Base-by-base conservation (phyloP, 2,113 vertebrate species). In the Trichomycterus rosablanca region DNA sequence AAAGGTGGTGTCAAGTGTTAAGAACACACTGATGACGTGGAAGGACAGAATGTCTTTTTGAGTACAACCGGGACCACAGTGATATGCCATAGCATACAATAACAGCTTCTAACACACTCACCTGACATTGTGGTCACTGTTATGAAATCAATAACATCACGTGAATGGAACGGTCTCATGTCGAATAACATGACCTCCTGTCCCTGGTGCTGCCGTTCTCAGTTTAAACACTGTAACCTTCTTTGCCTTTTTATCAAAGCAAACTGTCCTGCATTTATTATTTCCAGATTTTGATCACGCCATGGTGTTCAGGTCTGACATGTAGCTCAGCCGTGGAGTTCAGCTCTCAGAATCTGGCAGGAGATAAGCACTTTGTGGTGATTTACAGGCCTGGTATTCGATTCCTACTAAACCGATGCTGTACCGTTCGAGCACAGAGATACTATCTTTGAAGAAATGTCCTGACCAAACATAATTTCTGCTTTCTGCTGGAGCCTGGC, bases 401-500 rank as follows among this genome's bases (percentile, higher is more conserved):
- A 64, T 76, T 81, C 73, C 74, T 75, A 67, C 68, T 75, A 70
- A 80, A 78, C 72, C 57, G 67, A 83, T 80, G 77, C 75, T 57
- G 71, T 75, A 68, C 65, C 70, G 43, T 69, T 74, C 66, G 58
- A 68, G 80, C 62, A 73, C 72, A 59, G 67, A 86, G 84, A 87
- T 86, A 78, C 69, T 74, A 84, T 87, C 82, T 83, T 80, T 83
- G 76, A 85, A 80, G 82, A 77, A 80, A 80, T 54, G 74, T 73
- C 77, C 71, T 67, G 66, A 77, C 77, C 74, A 76, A 73, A 74
- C 82, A 83, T 85, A 75, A 84, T 78, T 85, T 80, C 72, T 68
- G 39, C 73, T 70, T 65, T 65, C 74, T 73, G 68, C 65, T 77
- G 53, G 71, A 78, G 58, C 73, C 52, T 51, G 30, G 76, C 76